phyloP scores from a whole-genome alignment of 2,888 invertebrate species.

The Xylota segnis region DNA sequence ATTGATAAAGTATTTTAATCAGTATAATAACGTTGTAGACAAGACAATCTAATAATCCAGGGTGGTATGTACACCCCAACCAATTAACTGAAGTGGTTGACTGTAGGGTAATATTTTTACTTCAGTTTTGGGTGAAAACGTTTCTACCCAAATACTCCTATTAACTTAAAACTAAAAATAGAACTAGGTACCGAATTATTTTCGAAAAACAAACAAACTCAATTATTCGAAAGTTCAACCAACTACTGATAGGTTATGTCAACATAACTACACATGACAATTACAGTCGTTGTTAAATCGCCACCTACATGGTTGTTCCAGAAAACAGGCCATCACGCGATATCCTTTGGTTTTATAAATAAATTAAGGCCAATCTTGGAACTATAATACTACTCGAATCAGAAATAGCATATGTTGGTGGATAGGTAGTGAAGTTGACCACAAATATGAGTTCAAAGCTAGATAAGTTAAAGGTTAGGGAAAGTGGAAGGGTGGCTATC shows the following conservation, averaged over 20 bases:
- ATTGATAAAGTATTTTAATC: no score
- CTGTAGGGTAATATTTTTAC: no score
- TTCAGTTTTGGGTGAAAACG: no score
- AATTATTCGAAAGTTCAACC: not conserved
- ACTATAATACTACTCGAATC: not conserved
- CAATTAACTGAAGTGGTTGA: no score
- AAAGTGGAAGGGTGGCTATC: no score
- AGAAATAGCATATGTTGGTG: not conserved
- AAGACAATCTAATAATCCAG: no score
- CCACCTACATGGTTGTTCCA: not conserved
- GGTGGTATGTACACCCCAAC: no score
- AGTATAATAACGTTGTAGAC: no score
- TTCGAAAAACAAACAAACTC: not conserved
- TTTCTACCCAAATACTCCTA: no score
- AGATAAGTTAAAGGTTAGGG: not conserved
- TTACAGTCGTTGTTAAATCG: not conserved
- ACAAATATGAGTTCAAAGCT: not conserved
- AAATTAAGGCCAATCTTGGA: not conserved
- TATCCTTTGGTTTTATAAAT: conserved; percentile 1
- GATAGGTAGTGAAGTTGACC: not conserved
- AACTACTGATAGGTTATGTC: not conserved
- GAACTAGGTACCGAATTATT: not conserved
- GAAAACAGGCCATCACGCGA: conserved; percentile 1
- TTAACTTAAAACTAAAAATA: not conserved
- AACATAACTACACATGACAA: not conserved